Evolutionary conservation across 2,888 invertebrate species (phyloP).

Genomic region (Diplazon laetatorius): DNA sequence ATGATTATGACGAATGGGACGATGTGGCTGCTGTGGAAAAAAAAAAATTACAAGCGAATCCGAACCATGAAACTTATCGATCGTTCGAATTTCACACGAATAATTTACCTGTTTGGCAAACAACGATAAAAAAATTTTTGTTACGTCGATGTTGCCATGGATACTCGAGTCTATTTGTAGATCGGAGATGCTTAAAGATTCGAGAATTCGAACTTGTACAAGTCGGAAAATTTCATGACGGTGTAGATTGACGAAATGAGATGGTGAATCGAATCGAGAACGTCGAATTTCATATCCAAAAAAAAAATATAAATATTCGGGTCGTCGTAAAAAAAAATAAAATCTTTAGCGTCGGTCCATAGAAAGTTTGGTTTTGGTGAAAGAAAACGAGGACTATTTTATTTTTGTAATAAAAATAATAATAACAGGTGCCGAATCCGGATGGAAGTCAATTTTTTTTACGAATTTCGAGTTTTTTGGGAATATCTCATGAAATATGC

Average conservation of each 20-base stretch:
- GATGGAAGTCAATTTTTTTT: too few relatives aligned
- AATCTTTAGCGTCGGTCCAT: too few relatives aligned
- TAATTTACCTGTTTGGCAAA: conserved; percentile 37
- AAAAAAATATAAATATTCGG: neutral
- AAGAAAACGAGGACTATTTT: too few relatives aligned
- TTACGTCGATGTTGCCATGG: conserved; percentile 80
- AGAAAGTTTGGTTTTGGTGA: too few relatives aligned
- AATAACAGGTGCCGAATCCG: too few relatives aligned
- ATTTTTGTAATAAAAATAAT: too few relatives aligned
- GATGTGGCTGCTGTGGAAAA: conserved; percentile 31
- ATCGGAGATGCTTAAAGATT: neutral
- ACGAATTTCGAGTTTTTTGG: too few relatives aligned
- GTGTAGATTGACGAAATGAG: conserved; percentile 23
- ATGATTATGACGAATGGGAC: conserved; percentile 17
- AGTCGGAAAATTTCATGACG: conserved; percentile 3
- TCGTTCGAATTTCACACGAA: conserved; percentile 58
- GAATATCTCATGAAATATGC: too few relatives aligned
- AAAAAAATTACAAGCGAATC: conserved; percentile 45
- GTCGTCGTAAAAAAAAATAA: too few relatives aligned
- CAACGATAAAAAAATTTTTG: conserved; percentile 67
- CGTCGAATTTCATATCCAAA: conserved; percentile 7
- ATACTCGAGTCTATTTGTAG: conserved; percentile 71
- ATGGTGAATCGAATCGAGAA: neutral
- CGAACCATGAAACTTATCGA: conserved; percentile 62
- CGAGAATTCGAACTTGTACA: neutral